These are phyloP conservation scores for Alca torda DNA, from an alignment of 2,797 vertebrate genomes.

Conservation along the genomic window DNA sequence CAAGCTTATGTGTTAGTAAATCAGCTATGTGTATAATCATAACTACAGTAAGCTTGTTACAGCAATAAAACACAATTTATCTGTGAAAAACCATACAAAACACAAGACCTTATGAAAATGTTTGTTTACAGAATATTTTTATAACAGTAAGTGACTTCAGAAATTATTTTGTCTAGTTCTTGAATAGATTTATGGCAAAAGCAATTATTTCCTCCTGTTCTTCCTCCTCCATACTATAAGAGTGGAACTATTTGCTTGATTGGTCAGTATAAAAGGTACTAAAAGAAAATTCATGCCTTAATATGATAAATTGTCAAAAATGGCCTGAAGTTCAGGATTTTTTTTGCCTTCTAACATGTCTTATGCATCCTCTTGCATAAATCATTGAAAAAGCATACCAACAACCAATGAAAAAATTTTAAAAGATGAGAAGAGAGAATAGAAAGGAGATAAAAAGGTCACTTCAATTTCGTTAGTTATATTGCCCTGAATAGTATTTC, in stretches of 20 bases:
- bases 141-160: neutral
- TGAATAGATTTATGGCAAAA: neutral
- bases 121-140: neutral
- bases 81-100: neutral
- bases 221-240: neutral
- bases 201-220: neutral
- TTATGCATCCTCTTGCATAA: neutral
- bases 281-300: neutral
- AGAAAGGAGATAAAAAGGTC: neutral
- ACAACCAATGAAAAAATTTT: neutral
- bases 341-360: neutral
- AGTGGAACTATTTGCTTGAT: neutral
- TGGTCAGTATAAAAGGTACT: neutral
- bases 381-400: neutral
- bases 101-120: neutral
- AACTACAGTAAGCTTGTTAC: neutral
- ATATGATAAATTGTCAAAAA: neutral
- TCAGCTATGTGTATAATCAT: neutral
- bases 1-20: neutral
- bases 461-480: neutral
- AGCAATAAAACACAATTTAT: neutral
- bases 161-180: neutral
- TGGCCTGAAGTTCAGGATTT: neutral
- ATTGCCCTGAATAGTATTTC: neutral
- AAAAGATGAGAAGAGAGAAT: neutral